A percentile compares a stretch with the other conserved stretches of the same genome.
These are phyloP conservation scores for Epistrophe grossulariae DNA, from an alignment of 2,888 invertebrate genomes.

Conservation along the genomic window DNA sequence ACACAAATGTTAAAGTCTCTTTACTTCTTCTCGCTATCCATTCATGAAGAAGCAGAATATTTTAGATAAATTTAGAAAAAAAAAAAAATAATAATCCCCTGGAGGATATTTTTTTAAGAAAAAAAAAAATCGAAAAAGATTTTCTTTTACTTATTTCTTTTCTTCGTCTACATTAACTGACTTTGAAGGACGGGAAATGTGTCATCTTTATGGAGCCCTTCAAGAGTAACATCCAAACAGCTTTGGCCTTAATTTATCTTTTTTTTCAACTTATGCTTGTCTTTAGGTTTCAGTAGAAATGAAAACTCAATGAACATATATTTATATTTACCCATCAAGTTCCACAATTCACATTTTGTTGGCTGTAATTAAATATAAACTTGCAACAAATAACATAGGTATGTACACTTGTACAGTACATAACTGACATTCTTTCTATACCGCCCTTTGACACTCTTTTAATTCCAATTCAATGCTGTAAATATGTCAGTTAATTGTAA, in stretches of 20 bases:
- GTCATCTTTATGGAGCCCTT: slow-evolving; percentile 51
- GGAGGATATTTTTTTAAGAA: background rate
- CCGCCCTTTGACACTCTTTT: slow-evolving; percentile 58
- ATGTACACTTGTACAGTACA: background rate
- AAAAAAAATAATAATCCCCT: slow-evolving; percentile 18
- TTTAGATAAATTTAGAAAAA: slow-evolving; percentile 36
- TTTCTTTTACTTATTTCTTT: slow-evolving; percentile 1
- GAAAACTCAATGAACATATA: background rate
- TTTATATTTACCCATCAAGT: background rate
- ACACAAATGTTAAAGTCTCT: slow-evolving; percentile 28
- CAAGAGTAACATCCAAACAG: slow-evolving; percentile 30
- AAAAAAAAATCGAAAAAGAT: background rate
- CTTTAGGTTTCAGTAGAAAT: background rate
- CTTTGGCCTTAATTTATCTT: slow-evolving; percentile 59
- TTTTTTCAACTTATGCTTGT: slow-evolving; percentile 2
- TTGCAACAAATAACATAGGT: background rate
- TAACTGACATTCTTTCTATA: slow-evolving; percentile 49
- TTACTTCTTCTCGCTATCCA: slow-evolving; percentile 13
- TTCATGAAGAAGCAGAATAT: slow-evolving; percentile 15
- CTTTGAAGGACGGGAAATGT: slow-evolving; percentile 47
- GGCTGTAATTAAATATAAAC: slow-evolving; percentile 52
- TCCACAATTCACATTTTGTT: slow-evolving; percentile 31
- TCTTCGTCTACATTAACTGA: slow-evolving; percentile 34
- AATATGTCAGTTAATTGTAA: slow-evolving; percentile 69
- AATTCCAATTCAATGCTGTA: slow-evolving; percentile 68